phyloP scores from a whole-genome alignment of 2,113 vertebrate species.

The Coptodon bakossiorum region DNA sequence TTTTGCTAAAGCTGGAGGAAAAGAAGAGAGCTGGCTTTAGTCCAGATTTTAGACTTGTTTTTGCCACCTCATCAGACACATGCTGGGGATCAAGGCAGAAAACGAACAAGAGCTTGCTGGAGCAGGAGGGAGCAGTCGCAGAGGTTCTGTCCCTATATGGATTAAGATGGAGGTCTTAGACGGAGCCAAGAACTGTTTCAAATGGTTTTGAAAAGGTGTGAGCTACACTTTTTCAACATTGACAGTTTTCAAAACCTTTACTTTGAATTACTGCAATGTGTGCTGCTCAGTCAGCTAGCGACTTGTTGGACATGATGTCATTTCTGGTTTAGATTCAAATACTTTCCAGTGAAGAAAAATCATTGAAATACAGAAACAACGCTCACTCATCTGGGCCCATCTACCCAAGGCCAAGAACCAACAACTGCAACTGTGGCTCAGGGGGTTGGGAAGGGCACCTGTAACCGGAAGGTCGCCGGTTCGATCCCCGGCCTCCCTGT shows the following conservation, averaged over 20 bases:
- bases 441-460: too few relatives aligned
- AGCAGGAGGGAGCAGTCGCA: not conserved
- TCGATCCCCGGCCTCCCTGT: too few relatives aligned
- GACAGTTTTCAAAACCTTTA: not conserved
- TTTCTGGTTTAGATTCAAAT: not conserved
- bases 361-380: not conserved
- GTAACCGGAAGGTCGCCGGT: too few relatives aligned
- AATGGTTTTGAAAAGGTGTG: not conserved
- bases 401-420: not conserved
- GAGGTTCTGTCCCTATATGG: not conserved
- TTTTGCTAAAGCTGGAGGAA: constrained; percentile 1
- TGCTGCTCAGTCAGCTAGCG: not conserved
- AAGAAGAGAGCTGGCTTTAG: not conserved
- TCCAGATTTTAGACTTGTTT: not conserved
- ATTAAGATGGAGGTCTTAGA: not conserved
- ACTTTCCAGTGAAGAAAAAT: not conserved
- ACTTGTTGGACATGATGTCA: not conserved
- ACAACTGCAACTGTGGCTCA: too few relatives aligned
- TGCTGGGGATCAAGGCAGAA: not conserved
- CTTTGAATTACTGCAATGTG: not conserved
- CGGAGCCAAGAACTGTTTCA: not conserved
- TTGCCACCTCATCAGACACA: not conserved
- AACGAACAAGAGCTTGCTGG: not conserved
- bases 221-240: not conserved
- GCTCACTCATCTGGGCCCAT: not conserved